Percentiles rank a stretch among this genome's conserved stretches.
Conservation (phyloP, 2,113 vertebrate species). For the Perca flavescens region DNA sequence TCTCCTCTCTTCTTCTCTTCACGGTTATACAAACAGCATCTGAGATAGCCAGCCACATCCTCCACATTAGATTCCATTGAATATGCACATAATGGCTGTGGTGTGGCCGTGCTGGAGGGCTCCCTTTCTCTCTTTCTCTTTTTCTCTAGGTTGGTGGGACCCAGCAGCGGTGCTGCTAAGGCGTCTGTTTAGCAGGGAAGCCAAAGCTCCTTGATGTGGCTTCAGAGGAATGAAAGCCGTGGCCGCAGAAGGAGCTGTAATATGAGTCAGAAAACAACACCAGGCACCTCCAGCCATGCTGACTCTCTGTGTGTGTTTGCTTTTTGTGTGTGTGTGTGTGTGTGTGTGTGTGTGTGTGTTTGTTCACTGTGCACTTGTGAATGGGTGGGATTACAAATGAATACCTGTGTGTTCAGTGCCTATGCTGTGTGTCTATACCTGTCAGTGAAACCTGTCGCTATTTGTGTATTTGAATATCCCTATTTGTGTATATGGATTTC, state of each 20-base stretch:
- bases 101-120: constrained; percentile 52
- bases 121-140: constrained; percentile 12
- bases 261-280: constrained; percentile 71
- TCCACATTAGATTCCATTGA: constrained; percentile 68
- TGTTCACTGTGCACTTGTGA: no score
- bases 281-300: constrained; percentile 67
- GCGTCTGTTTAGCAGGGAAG: constrained; percentile 71
- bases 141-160: constrained; percentile 64
- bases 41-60: constrained; percentile 69
- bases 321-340: not conserved
- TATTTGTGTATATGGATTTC: not conserved
- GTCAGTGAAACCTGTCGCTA: no score
- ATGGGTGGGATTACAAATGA: no score
- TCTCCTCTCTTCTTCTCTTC: constrained; percentile 42
- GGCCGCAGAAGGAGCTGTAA: constrained; percentile 69
- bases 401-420: no score
- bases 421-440: no score
- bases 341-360: not conserved
- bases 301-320: constrained; percentile 36
- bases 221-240: constrained; percentile 73
- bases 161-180: constrained; percentile 57
- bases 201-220: constrained; percentile 79
- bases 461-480: not conserved
- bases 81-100: constrained; percentile 69
- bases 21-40: constrained; percentile 65